Evolutionary conservation across 2,113 vertebrate species (phyloP).

Genomic region (Sinocyclocheilus anophthalmus): DNA sequence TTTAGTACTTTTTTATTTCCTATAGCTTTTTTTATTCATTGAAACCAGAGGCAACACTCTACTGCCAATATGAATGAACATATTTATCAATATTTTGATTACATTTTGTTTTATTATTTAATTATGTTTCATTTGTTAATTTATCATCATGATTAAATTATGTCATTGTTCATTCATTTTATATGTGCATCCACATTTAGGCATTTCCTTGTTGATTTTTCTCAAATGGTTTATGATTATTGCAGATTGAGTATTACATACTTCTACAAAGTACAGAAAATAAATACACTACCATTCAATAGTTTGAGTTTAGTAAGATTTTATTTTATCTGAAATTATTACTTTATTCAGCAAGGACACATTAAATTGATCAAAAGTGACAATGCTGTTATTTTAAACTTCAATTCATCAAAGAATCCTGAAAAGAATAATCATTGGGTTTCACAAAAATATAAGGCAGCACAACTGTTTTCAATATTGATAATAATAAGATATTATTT

Average conservation of each 20-base stretch:
- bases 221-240: not conserved
- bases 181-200: not conserved
- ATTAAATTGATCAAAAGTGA: not conserved
- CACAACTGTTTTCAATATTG: not conserved
- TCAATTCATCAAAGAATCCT: too few species aligned
- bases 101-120: not conserved
- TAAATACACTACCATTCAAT: too few species aligned
- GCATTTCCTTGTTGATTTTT: not conserved
- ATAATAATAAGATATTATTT: too few species aligned
- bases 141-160: not conserved
- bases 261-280: not conserved
- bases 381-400: not conserved
- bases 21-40: not conserved
- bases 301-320: too few species aligned
- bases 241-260: not conserved
- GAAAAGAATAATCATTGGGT: too few species aligned
- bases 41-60: too few species aligned
- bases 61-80: not conserved
- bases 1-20: not conserved
- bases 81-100: not conserved
- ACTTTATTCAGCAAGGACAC: not conserved
- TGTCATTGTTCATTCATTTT: not conserved
- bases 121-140: not conserved
- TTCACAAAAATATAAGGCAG: not conserved
- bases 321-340: not conserved